Evolutionary conservation across 1,140 invertebrate species (phyloP), one percentile per base, ranked within the genome.

Genomic region (Mycetomoellerius zeteki): DNA sequence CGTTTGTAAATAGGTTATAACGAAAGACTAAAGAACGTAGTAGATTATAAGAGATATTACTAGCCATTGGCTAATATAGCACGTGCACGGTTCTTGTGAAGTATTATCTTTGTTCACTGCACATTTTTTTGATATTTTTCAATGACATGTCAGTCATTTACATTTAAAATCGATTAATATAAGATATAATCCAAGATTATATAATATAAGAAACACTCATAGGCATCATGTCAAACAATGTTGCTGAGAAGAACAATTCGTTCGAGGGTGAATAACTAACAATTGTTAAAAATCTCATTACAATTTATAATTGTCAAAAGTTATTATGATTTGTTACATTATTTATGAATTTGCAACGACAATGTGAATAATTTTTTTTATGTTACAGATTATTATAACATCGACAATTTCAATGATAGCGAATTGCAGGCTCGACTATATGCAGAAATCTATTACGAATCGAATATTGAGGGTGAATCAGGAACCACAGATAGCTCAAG

Each of bases 401-500:
- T 21, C 16, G 81, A 91, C 16, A 80, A 92, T 8, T 69, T 84
- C 0, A 88, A 86, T 2, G 88, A 93, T 8, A 91, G 77, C 24
- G 93, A 94, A 16, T 10, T 94, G 37, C 92, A 94, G 64, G 78
- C 92, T 7, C 73, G 87, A 50, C 87, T 94, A 1, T 94, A 94
- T 52, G 91, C 91, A 16, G 89, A 92, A 69, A 92, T 94, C 72
- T 91, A 94, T 88, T 94, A 92, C 21, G 65, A 54, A 0, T 75
- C 85, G 8, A 82, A 73, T 12, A 37, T 77, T 0, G 75, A 65
- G 27, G 8, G 6, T 0, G 58, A 56, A 33, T 19, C 6, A 47
- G 71, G 82, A 27, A 21, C 64, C 16, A 6, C 10, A 19, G 6
- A 75, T 52, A 52, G n/a, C 3, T 21, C 56, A 30, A 64, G 19